Evolutionary conservation across 2,113 vertebrate genomes (phyloP).

Genomic region (Suncus etruscus): DNA sequence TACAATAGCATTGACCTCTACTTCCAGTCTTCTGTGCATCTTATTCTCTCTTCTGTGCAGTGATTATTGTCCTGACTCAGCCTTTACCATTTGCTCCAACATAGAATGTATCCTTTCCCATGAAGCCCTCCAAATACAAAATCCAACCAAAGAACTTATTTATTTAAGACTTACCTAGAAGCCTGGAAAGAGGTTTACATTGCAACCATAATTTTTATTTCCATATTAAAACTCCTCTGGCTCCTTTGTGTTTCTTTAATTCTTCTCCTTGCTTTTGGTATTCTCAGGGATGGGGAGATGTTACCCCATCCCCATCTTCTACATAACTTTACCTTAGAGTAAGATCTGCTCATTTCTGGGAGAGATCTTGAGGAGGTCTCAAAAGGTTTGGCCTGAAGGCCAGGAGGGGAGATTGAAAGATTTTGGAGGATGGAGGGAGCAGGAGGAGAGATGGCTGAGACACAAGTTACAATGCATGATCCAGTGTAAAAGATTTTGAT

Average conservation of each 20-base stretch:
- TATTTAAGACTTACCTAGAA: conserved; percentile 21
- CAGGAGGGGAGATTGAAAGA: too few species aligned
- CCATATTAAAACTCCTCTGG: background rate
- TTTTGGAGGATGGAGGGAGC: too few species aligned
- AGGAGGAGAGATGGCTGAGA: too few species aligned
- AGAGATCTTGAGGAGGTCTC: too few species aligned
- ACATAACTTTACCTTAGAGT: too few species aligned
- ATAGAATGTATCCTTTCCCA: background rate
- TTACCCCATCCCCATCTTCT: too few species aligned
- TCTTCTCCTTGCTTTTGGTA: background rate
- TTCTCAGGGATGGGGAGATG: background rate
- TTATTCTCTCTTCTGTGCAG: conserved; percentile 1
- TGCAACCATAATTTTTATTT: background rate
- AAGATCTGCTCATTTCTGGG: too few species aligned
- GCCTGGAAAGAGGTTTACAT: background rate
- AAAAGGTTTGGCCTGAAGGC: too few species aligned
- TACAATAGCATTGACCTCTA: background rate
- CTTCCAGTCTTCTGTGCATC: background rate
- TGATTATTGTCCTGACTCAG: background rate
- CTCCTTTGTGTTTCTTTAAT: background rate
- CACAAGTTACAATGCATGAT: too few species aligned
- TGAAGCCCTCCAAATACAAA: conserved; percentile 1
- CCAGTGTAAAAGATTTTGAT: too few species aligned
- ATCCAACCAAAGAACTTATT: background rate
- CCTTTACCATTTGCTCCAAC: background rate